Conservation (phyloP, 2,797 vertebrate species). For the Sebastes minor region DNA sequence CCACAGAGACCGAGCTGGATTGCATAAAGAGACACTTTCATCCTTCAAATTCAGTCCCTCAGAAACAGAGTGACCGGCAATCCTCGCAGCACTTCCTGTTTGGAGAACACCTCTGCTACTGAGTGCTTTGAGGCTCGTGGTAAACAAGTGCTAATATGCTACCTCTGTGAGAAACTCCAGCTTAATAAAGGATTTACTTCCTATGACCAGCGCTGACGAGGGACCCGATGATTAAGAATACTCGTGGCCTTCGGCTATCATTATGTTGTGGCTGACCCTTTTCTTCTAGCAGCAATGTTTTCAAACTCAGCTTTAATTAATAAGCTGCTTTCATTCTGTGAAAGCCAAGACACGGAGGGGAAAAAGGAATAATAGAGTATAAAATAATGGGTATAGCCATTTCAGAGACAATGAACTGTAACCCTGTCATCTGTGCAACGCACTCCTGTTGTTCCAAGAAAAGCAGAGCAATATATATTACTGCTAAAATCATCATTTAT, state of each 20-base stretch:
- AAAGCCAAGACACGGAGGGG: not conserved
- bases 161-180: conserved; percentile 48
- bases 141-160: conserved; percentile 67
- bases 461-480: not conserved
- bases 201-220: conserved; percentile 55
- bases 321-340: conserved; percentile 24
- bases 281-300: conserved; percentile 40
- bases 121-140: conserved; percentile 38
- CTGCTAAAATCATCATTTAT: not conserved
- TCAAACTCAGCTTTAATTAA: conserved; percentile 60
- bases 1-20: conserved; percentile 1
- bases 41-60: conserved; percentile 38
- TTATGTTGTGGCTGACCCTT: conserved; percentile 58
- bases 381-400: conserved; percentile 22
- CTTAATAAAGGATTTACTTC: conserved; percentile 70
- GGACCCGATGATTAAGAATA: conserved; percentile 56
- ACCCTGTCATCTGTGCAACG: not conserved
- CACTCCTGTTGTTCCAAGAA: not conserved
- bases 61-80: conserved; percentile 16
- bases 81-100: conserved; percentile 44
- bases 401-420: conserved; percentile 15
- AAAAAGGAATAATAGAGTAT: not conserved
- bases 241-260: conserved; percentile 58
- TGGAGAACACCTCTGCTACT: conserved; percentile 32
- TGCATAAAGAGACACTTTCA: conserved; percentile 49